These are phyloP conservation scores for Neoitamus cyanurus DNA, from an alignment of 2,888 invertebrate genomes.

Conservation along the genomic window DNA sequence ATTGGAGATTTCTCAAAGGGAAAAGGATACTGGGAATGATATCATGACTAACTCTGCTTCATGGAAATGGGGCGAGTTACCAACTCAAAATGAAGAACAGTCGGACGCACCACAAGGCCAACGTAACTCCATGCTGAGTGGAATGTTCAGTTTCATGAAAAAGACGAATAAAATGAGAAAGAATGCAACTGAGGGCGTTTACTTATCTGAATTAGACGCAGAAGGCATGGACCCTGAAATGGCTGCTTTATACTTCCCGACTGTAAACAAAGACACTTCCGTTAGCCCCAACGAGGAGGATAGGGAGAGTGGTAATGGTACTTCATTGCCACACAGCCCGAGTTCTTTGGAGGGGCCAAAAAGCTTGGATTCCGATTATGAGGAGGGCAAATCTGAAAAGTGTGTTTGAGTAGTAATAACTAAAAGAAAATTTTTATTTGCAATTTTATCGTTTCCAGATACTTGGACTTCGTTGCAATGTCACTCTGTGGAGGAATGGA, in stretches of 20 bases:
- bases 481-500: conserved; percentile 81
- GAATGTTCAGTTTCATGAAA: conserved; percentile 94
- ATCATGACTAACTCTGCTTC: conserved; percentile 67
- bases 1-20: conserved; percentile 75
- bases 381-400: conserved; percentile 75
- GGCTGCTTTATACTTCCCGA: conserved; percentile 86
- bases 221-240: conserved; percentile 93
- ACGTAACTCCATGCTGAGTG: conserved; percentile 81
- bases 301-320: conserved; percentile 95
- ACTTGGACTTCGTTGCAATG: conserved; percentile 74
- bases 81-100: conserved; percentile 63
- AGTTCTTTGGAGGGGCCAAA: conserved; percentile 86
- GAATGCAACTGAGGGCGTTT: conserved; percentile 76
- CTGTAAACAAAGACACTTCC: conserved; percentile 57
- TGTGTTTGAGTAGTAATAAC: conserved; percentile 56
- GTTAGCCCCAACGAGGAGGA: conserved; percentile 78
- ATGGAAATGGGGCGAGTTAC: conserved; percentile 93
- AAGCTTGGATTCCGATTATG: conserved; percentile 85
- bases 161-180: conserved; percentile 74
- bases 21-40: conserved; percentile 62
- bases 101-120: conserved; percentile 60
- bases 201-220: conserved; percentile 90
- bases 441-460: conserved; percentile 58
- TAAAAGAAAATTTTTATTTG: background rate
- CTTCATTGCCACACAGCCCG: conserved; percentile 93